Evolutionary conservation across 2,888 invertebrate species (phyloP), one percentile per base, ranked within the genome.

Genomic region (Macrophya alboannulata): DNA sequence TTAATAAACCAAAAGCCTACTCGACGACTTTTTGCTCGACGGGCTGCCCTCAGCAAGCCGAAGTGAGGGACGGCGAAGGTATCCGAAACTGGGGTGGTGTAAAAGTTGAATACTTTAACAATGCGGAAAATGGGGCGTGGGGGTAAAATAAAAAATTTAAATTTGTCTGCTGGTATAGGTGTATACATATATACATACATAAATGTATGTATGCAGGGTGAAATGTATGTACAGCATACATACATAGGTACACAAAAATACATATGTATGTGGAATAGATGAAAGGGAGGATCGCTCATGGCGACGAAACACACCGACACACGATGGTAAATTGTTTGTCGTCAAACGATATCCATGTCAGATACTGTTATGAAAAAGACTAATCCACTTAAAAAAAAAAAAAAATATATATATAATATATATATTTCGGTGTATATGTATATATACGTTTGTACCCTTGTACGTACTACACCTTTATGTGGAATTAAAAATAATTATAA

Each of bases 1-100:
- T 72, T 84, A 84, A 84, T 84, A 84, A 51, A 84, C 72, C 74
- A 71, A 84, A 84, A 84, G 84, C 68, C 71, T 71, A 71, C 68
- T 65, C 84, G 84, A 84, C 84, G 72, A 74, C 72, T 74, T 74
- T 74, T 74, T 74, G 72, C 72, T 45, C 45, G 43, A 74, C 72
- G 45, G 21, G 15, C 21, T 25, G 12, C 72, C 72, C 72, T n/a
- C 72, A 4, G 10, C 25, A 10, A 74, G 10, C 72, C 72, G 43
- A 10, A 15, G 43, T n/a, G 45, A 74, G 45, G 72, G 45, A 6
- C 6, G 8, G 62, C 0, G 1, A 25, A 9, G 62, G 62, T 25
- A n/a, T 8, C n/a, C 55, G 55, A 55, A 55, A 55, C 2, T 6
- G 55, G 55, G 55, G n/a, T 55, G 55, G 68, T 68, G 37, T 68